Percentiles rank a stretch among this genome's conserved stretches.
Conservation (phyloP, 1,140 invertebrate genomes). For the Achatina immaculata region DNA sequence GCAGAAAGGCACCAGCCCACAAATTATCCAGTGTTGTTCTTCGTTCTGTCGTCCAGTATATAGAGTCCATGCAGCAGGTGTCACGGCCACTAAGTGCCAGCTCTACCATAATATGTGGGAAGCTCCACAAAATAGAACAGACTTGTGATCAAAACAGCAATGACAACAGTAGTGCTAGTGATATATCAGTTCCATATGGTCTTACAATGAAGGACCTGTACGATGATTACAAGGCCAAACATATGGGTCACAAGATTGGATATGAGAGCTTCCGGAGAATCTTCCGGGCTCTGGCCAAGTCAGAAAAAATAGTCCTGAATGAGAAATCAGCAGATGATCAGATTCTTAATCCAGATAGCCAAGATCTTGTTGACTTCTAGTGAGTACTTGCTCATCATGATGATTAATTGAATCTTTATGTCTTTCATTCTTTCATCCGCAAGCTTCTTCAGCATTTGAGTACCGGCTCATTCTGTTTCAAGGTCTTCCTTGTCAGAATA, state of each 20-base stretch:
- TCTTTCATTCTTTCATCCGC: no score
- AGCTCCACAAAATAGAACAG: neutral
- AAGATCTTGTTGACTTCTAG: slow-evolving; percentile 5
- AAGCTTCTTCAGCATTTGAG: no score
- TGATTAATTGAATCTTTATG: no score
- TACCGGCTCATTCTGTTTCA: no score
- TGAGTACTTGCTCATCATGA: no score
- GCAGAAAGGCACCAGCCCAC: slow-evolving; percentile 24
- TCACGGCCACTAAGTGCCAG: neutral
- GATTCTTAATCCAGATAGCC: neutral
- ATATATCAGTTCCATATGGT: slow-evolving; percentile 20
- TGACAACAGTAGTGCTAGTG: neutral
- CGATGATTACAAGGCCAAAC: slow-evolving; percentile 32
- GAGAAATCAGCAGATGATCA: neutral
- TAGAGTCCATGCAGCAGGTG: slow-evolving; percentile 16
- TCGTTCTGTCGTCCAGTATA: slow-evolving; percentile 19
- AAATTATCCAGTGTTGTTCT: slow-evolving; percentile 6
- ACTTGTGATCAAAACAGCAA: neutral
- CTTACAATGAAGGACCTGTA: slow-evolving; percentile 29
- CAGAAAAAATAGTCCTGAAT: neutral
- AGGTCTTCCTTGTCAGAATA: no score
- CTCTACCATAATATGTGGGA: neutral
- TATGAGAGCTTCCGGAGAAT: slow-evolving; percentile 34
- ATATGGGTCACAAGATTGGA: slow-evolving; percentile 18
- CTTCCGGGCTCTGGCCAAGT: slow-evolving; percentile 5